Percentiles rank a stretch among this genome's conserved stretches.
phyloP scores from a whole-genome alignment of 2,797 vertebrate species.

The Labroides dimidiatus region DNA sequence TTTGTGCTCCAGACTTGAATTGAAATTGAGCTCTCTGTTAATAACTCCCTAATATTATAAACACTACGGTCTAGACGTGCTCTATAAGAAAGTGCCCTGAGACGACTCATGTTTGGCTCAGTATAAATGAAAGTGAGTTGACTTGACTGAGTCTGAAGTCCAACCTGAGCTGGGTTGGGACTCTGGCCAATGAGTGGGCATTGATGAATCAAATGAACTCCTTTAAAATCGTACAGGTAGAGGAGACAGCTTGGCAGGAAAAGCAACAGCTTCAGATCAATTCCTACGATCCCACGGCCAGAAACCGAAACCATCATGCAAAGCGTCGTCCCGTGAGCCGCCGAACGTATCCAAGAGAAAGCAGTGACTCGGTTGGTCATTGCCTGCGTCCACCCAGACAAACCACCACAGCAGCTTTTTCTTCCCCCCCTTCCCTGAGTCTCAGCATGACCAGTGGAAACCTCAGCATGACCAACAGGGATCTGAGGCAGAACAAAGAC shows the following conservation, averaged over 20 bases:
- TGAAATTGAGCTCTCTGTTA: conserved; percentile 23
- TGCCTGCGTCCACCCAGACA: conserved; percentile 38
- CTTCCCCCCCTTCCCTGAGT: conserved; percentile 30
- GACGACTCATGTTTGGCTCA: neutral
- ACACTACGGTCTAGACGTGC: neutral
- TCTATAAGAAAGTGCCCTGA: neutral
- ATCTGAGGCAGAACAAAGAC: conserved; percentile 57
- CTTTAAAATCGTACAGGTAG: conserved; percentile 29
- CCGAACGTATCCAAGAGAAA: conserved; percentile 31
- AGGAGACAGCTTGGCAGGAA: conserved; percentile 21
- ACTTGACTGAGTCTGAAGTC: conserved; percentile 7
- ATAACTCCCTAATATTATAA: conserved; percentile 2
- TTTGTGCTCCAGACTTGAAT: conserved; percentile 18
- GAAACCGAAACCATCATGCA: conserved; percentile 16
- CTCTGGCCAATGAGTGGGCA: conserved; percentile 36
- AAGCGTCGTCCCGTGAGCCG: conserved; percentile 49
- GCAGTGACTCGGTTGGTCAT: conserved; percentile 44
- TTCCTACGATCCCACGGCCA: conserved; percentile 19
- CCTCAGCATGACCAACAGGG: conserved; percentile 51
- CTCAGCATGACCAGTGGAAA: conserved; percentile 61
- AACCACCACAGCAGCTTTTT: conserved; percentile 50
- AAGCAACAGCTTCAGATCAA: conserved; percentile 15
- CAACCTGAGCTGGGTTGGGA: conserved; percentile 32
- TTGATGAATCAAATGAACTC: conserved; percentile 37
- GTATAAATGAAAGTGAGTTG: neutral